Percentiles rank a stretch among this genome's conserved stretches.
Conservation (phyloP, 2,113 vertebrate genomes). For the Barbus barbus region DNA sequence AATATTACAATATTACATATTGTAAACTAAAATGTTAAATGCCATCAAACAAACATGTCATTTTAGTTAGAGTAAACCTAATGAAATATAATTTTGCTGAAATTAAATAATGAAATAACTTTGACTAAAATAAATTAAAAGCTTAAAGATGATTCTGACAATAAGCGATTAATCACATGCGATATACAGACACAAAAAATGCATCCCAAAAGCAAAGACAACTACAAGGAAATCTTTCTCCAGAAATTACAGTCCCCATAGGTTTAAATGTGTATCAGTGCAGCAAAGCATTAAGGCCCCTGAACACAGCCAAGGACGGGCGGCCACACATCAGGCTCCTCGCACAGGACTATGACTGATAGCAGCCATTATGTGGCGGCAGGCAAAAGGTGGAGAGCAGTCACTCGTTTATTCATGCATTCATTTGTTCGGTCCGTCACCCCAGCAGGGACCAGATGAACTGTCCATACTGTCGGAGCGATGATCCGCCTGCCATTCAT, state of each 20-base stretch:
- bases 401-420: conserved; percentile 35
- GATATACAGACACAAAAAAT: not conserved
- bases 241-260: not conserved
- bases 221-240: not conserved
- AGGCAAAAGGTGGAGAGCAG: conserved; percentile 28
- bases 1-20: not conserved
- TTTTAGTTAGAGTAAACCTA: not conserved
- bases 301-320: not conserved
- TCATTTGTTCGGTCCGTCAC: conserved; percentile 42
- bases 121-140: not conserved
- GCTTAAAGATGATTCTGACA: not conserved
- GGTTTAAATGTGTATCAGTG: not conserved
- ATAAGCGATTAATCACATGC: not conserved
- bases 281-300: not conserved
- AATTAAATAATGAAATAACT: not conserved
- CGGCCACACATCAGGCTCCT: conserved; percentile 10
- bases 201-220: not conserved
- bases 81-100: not conserved
- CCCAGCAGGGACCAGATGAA: conserved; percentile 5
- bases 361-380: conserved; percentile 23
- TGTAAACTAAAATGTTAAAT: not conserved
- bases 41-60: not conserved
- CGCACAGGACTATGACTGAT: conserved; percentile 33
- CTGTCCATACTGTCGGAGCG: conserved; percentile 14
- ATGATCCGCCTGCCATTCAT: conserved; percentile 35